Evolutionary conservation across 2,797 vertebrate species (phyloP).

Genomic region (Macropodus opercularis): DNA sequence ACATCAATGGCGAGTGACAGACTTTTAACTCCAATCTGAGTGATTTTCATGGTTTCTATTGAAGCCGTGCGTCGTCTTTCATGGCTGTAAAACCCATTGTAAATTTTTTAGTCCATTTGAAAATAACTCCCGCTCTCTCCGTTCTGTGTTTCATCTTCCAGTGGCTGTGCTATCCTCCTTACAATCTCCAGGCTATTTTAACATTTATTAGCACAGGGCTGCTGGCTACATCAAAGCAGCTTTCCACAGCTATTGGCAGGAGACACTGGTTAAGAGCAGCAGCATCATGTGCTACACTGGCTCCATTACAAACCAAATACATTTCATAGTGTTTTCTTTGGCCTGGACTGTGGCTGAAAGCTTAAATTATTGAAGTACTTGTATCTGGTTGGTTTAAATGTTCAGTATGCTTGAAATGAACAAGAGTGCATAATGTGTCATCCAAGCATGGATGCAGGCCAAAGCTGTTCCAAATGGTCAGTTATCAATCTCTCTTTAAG

Average conservation of each 20-base stretch:
- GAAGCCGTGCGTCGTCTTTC: conserved; percentile 47
- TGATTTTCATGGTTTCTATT: conserved; percentile 45
- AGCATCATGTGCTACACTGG: conserved; percentile 5
- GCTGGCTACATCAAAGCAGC: conserved; percentile 36
- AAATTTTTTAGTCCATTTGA: conserved; percentile 29
- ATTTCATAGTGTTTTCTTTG: conserved; percentile 5
- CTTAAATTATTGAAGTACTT: background rate
- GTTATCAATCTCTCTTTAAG: background rate
- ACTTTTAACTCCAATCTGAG: conserved; percentile 61
- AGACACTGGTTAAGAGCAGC: conserved; percentile 3
- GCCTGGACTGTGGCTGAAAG: background rate
- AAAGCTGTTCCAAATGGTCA: background rate
- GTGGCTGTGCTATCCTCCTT: background rate
- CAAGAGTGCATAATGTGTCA: background rate
- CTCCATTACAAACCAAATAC: conserved; percentile 3
- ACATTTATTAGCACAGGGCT: conserved; percentile 40
- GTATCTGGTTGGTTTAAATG: background rate
- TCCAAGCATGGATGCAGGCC: background rate
- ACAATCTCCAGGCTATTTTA: conserved; percentile 40
- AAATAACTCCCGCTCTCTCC: conserved; percentile 5
- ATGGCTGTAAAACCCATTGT: conserved; percentile 41
- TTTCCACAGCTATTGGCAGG: conserved; percentile 15
- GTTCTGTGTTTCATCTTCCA: conserved; percentile 14
- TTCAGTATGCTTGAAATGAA: background rate
- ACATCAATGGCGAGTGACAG: conserved; percentile 54